phyloP scores from a whole-genome alignment of 2,888 invertebrate genomes.

The Laspeyria flexula region DNA sequence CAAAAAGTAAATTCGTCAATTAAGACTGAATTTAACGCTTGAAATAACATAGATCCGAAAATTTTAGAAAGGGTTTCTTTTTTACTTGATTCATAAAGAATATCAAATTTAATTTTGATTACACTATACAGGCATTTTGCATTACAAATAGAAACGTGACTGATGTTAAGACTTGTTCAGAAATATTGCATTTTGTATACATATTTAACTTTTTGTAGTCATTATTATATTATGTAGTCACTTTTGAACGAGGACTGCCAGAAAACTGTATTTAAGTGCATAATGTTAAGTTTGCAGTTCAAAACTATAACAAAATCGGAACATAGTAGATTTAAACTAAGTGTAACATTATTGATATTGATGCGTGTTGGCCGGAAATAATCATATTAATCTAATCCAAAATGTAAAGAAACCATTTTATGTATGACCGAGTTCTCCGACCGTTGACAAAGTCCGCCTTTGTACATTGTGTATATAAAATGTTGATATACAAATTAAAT shows the following conservation, averaged over 20 bases:
- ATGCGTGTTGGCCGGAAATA: not conserved
- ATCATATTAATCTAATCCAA: not conserved
- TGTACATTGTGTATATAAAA: too few species aligned
- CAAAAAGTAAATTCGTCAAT: too few species aligned
- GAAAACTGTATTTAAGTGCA: constrained; percentile 5
- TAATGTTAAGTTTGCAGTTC: constrained; percentile 5
- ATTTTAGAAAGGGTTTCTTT: too few species aligned
- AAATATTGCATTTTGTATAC: constrained; percentile 37
- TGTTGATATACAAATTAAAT: too few species aligned
- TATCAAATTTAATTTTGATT: too few species aligned
- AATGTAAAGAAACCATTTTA: not conserved
- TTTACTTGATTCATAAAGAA: too few species aligned
- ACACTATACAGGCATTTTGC: too few species aligned
- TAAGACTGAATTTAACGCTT: too few species aligned
- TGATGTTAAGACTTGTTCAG: constrained; percentile 37
- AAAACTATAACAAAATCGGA: not conserved
- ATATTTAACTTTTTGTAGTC: constrained; percentile 6
- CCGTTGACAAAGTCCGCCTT: too few species aligned
- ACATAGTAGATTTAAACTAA: not conserved
- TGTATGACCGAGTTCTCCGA: too few species aligned
- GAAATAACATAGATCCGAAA: too few species aligned
- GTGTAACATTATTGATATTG: not conserved
- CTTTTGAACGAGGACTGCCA: not conserved
- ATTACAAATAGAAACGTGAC: constrained; percentile 18
- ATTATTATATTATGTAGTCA: not conserved